Conservation (phyloP, 2,797 vertebrate genomes). For the Sitta carolinensis region DNA sequence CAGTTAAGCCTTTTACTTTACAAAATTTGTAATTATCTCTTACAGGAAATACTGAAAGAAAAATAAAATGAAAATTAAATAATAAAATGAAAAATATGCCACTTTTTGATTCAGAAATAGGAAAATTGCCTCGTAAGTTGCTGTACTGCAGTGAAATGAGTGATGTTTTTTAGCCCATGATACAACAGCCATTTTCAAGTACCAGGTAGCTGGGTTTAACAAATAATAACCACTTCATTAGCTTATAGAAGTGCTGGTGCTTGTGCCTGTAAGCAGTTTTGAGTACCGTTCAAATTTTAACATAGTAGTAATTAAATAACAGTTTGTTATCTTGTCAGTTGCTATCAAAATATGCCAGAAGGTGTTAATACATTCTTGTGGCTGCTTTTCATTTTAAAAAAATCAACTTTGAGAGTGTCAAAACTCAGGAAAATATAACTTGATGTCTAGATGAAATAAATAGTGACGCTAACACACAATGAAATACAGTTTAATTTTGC, state of each 20-base stretch:
- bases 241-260: not conserved
- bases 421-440: conserved; percentile 22
- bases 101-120: not conserved
- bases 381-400: not conserved
- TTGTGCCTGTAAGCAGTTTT: not conserved
- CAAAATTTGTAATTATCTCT: not conserved
- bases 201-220: not conserved
- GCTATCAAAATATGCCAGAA: conserved; percentile 44
- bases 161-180: not conserved
- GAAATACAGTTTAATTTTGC: not conserved
- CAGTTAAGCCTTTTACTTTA: not conserved
- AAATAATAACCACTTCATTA: not conserved
- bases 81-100: not conserved
- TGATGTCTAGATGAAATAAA: conserved; percentile 36
- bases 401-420: not conserved
- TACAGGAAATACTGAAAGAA: not conserved
- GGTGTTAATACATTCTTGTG: conserved; percentile 37
- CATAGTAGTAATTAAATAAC: not conserved
- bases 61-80: not conserved
- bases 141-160: not conserved
- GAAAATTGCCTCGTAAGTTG: not conserved
- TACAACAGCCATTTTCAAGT: not conserved
- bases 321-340: conserved; percentile 59
- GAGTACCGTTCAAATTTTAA: not conserved
- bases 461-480: not conserved